Conservation (phyloP, 2,888 invertebrate genomes). For the Gymnoscelis rufifasciata region DNA sequence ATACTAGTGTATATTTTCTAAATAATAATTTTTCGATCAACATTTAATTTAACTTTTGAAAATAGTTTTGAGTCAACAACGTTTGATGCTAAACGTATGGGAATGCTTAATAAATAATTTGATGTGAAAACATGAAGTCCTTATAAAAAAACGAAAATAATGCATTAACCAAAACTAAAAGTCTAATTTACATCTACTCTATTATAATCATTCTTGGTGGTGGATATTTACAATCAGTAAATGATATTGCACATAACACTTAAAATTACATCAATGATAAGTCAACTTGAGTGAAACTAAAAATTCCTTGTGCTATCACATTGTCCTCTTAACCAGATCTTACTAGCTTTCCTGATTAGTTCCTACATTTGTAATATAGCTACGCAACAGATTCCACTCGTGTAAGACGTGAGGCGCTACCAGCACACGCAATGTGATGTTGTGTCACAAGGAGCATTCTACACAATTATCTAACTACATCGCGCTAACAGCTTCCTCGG, state of each 20-base stretch:
- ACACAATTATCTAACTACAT: conserved; percentile 59
- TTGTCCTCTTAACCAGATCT: conserved; percentile 34
- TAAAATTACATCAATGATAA: conserved; percentile 62
- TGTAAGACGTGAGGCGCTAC: conserved; percentile 5
- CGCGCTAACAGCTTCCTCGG: conserved; percentile 8
- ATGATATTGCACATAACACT: conserved; percentile 75
- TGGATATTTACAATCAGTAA: conserved; percentile 59
- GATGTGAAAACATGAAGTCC: conserved; percentile 49
- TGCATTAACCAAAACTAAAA: conserved; percentile 40
- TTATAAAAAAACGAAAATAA: conserved; percentile 38
- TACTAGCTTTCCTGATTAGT: conserved; percentile 18
- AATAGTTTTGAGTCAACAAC: conserved; percentile 47
- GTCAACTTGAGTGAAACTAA: conserved; percentile 42
- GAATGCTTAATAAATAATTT: conserved; percentile 71
- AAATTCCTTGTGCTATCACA: conserved; percentile 42
- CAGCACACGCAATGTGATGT: conserved; percentile 43
- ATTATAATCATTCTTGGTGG: conserved; percentile 38
- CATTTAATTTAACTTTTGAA: conserved; percentile 46
- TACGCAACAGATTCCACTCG: conserved; percentile 7
- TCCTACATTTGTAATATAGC: conserved; percentile 2
- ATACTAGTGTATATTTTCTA: conserved; percentile 71
- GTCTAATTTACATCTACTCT: conserved; percentile 40
- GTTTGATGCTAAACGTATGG: conserved; percentile 51
- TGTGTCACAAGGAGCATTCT: conserved; percentile 59
- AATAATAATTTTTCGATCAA: conserved; percentile 64